A percentile compares a stretch with the other conserved stretches of the same genome.
These are phyloP conservation scores for Prunella strophiata DNA, from an alignment of 2,797 vertebrate genomes.

Conservation along the genomic window DNA sequence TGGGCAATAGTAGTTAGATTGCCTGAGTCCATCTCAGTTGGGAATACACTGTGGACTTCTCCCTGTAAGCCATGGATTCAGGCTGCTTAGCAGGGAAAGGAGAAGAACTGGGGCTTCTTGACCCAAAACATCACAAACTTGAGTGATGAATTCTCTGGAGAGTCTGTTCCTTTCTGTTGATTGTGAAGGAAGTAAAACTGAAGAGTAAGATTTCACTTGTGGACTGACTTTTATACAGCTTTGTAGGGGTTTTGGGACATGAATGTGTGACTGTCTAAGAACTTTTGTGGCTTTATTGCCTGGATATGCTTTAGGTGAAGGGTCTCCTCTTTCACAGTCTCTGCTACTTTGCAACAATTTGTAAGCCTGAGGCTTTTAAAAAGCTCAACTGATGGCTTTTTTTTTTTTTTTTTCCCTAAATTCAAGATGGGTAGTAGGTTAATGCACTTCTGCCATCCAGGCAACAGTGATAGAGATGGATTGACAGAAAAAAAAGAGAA, in stretches of 20 bases:
- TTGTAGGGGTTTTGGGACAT: not conserved
- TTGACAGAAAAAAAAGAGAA: not conserved
- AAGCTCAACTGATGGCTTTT: not conserved
- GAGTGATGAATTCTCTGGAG: accelerated
- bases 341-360: not conserved
- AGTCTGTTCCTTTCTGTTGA: not conserved
- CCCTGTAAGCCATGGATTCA: not conserved
- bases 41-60: accelerated
- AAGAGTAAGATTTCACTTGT: not conserved
- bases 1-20: not conserved
- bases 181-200: not conserved
- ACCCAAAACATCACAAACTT: not conserved
- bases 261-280: not conserved
- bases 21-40: not conserved
- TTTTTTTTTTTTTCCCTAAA: not conserved
- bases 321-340: not conserved
- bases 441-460: not conserved
- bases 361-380: not conserved
- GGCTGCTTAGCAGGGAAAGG: not conserved
- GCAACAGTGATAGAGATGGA: not conserved
- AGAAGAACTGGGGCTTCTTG: not conserved
- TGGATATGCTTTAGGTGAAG: not conserved
- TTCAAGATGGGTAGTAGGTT: not conserved
- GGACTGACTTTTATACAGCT: not conserved
- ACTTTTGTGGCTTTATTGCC: not conserved